Percentiles rank a stretch among this genome's conserved stretches.
These are phyloP conservation scores for Phrynocephalus versicolor DNA, from an alignment of 2,113 vertebrate genomes.

Conservation along the genomic window DNA sequence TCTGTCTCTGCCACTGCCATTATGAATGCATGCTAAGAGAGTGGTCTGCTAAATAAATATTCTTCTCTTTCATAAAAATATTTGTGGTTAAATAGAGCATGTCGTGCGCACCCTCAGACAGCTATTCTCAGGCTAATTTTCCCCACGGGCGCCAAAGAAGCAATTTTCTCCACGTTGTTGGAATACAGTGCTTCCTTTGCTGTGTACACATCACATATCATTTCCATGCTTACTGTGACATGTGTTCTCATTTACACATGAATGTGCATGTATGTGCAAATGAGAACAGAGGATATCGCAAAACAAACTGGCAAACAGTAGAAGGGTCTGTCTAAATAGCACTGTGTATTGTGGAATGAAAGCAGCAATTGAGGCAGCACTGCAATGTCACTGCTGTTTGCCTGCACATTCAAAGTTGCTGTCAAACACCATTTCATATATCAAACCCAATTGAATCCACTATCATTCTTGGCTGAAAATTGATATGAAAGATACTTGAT, in stretches of 20 bases:
- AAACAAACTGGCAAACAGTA: not conserved
- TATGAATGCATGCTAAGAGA: not conserved
- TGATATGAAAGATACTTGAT: constrained; percentile 41
- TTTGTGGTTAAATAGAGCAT: not conserved
- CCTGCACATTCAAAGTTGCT: constrained; percentile 42
- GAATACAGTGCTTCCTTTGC: not conserved
- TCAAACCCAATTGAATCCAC: constrained; percentile 48
- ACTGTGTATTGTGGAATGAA: not conserved
- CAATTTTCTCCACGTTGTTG: not conserved
- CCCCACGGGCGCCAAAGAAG: not conserved
- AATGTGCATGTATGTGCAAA: not conserved
- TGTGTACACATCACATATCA: not conserved
- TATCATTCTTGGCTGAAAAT: constrained; percentile 54
- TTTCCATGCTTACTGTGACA: not conserved
- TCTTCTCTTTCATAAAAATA: not conserved
- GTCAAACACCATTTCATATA: constrained; percentile 27
- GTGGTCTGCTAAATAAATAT: not conserved
- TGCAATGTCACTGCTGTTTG: constrained; percentile 36
- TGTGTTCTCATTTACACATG: not conserved
- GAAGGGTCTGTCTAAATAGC: not conserved
- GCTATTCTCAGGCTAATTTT: not conserved
- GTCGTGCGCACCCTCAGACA: not conserved
- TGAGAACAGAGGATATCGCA: not conserved
- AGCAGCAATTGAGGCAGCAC: not conserved
- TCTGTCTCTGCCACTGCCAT: not conserved